These are phyloP conservation scores for Pomacea maculata DNA, from an alignment of 1,140 invertebrate species.

Conservation along the genomic window DNA sequence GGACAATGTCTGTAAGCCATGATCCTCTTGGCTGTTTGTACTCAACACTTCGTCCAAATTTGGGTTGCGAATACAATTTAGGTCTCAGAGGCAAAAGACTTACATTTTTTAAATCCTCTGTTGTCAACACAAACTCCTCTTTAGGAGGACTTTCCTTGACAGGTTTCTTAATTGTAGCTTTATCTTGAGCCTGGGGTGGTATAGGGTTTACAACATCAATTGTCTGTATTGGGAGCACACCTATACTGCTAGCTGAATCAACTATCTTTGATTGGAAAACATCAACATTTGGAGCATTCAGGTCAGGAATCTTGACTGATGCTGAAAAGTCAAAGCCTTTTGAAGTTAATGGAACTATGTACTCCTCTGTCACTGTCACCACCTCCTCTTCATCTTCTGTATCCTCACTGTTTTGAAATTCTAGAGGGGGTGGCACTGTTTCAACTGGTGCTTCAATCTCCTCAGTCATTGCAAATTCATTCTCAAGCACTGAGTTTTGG, in stretches of 20 bases:
- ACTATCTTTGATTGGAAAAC: background rate
- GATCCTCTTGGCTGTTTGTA: too few species aligned
- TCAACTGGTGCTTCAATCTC: slow-evolving; percentile 43
- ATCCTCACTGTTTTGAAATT: slow-evolving; percentile 41
- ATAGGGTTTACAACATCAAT: background rate
- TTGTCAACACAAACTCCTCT: slow-evolving; percentile 51
- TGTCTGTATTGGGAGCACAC: slow-evolving; percentile 17
- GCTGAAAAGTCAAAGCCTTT: slow-evolving; percentile 26
- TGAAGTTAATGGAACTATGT: slow-evolving; percentile 33
- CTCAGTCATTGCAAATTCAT: slow-evolving; percentile 13
- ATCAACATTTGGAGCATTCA: slow-evolving; percentile 2
- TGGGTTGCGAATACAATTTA: slow-evolving; percentile 1
- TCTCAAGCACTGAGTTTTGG: background rate
- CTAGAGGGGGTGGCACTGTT: slow-evolving; percentile 45
- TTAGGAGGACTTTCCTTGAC: slow-evolving; percentile 17
- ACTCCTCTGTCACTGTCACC: slow-evolving; percentile 30
- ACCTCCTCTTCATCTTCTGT: slow-evolving; percentile 36
- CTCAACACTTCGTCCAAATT: background rate
- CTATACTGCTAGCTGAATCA: background rate
- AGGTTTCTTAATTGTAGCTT: background rate
- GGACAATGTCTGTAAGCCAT: too few species aligned
- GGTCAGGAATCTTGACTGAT: slow-evolving; percentile 25
- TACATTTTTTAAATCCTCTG: slow-evolving; percentile 51
- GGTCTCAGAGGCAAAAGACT: slow-evolving; percentile 44
- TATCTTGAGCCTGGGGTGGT: background rate